Evolutionary conservation across 2,888 invertebrate species (phyloP), one percentile per base, ranked within the genome.

Genomic region (Diloba caeruleocephala): DNA sequence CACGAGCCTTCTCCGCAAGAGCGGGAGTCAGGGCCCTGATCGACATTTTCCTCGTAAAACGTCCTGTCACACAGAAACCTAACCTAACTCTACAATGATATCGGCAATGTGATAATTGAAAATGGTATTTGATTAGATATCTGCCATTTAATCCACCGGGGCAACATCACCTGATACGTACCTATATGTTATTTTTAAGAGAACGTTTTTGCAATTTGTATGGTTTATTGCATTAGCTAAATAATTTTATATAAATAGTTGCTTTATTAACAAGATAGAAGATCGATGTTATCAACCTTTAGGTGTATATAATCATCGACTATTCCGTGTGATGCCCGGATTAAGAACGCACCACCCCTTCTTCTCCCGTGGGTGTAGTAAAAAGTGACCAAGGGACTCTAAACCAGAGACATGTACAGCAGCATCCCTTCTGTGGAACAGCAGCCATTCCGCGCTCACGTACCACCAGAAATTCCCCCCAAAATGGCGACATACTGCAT

Each of bases 1-100:
- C 59, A 32, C 82, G 81, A 1, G 95, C 95, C 63, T 89, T 89
- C 59, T 87, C 87, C 23, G 84, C 85, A 25, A 90, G 69, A 15
- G 72, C 83, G 7, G 87, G 79, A 13, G 76, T 44, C 36, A 89
- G 70, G 9, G 77, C 64, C 50, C 90, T 79, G 14, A 89, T 63
- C 38, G 81, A 64, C 89, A 90, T 88, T 39, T 57, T 76, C 13
- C n/a, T 9, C 14, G 36, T 21, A n/a, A 54, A 41, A 59, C 62
- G 57, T 44, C 56, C 28, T 39, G 29, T 33, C 61, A 33, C 54
- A 26, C 29, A 37, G 44, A 46, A 23, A 39, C 54, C 38, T 39
- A 29, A 49, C 19, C 66, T 58, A 36, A 51, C 45, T 67, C 45
- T 49, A 54, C 36, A 57, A 56, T 45, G 60, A 64, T 39, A 51